A percentile compares a stretch with the other conserved stretches of the same genome.
Evolutionary conservation across 2,888 invertebrate species (phyloP).

Genomic region (Synanthedon andrenaeformis): DNA sequence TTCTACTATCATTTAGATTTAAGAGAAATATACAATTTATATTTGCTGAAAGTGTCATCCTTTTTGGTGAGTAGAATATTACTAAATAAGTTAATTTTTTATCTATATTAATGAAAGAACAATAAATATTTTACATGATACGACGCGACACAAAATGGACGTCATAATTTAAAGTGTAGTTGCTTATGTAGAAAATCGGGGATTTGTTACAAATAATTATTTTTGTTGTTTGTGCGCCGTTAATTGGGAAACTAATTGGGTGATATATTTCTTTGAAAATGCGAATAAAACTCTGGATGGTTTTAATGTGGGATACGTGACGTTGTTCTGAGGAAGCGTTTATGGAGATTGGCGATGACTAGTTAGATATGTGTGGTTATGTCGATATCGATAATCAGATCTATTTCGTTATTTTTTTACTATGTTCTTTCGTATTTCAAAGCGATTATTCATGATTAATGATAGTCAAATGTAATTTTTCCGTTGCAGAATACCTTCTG

Average conservation of each 20-base stretch:
- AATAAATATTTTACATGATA: constrained; percentile 8
- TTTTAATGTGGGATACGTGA: background rate
- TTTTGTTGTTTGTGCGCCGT: background rate
- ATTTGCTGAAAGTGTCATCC: too few relatives aligned
- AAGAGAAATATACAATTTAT: too few relatives aligned
- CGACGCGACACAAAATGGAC: constrained; percentile 59
- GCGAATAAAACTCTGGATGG: constrained; percentile 5
- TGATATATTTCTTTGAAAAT: constrained; percentile 6
- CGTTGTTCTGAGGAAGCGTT: too few relatives aligned
- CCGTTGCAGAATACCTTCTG: background rate
- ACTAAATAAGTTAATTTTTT: too few relatives aligned
- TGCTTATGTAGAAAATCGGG: constrained; percentile 55
- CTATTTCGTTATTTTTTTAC: constrained; percentile 9
- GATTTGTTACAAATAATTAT: constrained; percentile 15
- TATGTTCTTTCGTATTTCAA: background rate
- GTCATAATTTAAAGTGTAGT: constrained; percentile 29
- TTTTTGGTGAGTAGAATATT: too few relatives aligned
- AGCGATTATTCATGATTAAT: background rate
- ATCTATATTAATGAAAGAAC: too few relatives aligned
- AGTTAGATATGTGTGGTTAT: constrained; percentile 5
- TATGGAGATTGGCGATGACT: constrained; percentile 16
- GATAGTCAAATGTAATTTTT: background rate
- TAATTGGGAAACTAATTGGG: background rate
- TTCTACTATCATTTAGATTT: too few relatives aligned
- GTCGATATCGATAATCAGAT: constrained; percentile 9